Evolutionary conservation across 92 coral and sea anemone genomes (phyloP).

Genomic region (Micromussa lordhowensis): DNA sequence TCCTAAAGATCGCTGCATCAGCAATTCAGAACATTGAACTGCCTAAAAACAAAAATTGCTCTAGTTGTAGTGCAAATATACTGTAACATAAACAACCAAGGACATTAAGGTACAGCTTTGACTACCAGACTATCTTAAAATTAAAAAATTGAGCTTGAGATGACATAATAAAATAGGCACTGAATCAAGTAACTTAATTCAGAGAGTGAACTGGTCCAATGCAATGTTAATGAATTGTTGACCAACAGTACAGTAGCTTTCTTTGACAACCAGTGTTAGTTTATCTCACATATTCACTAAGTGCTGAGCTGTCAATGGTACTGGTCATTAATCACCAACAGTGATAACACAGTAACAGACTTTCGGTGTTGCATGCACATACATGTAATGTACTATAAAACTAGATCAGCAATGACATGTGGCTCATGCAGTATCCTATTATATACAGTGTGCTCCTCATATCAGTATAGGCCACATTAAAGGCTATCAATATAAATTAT

Average conservation of each 20-base stretch:
- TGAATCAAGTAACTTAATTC: too few species aligned
- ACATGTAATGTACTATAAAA: too few species aligned
- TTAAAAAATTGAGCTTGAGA: background rate
- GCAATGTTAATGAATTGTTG: background rate
- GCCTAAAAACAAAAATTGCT: slow-evolving; percentile 61
- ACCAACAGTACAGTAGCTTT: background rate
- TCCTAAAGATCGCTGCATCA: slow-evolving; percentile 86
- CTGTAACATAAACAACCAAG: too few species aligned
- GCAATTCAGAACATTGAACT: slow-evolving; percentile 87
- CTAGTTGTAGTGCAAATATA: too few species aligned
- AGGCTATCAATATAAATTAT: too few species aligned
- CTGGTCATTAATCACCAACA: background rate
- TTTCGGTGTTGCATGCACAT: too few species aligned
- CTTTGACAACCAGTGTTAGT: background rate
- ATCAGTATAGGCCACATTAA: background rate
- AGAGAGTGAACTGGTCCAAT: too few species aligned
- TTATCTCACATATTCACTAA: background rate
- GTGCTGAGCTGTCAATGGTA: background rate
- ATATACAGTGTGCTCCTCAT: background rate
- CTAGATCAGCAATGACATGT: too few species aligned
- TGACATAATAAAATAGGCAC: too few species aligned
- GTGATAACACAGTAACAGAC: too few species aligned
- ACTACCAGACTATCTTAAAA: too few species aligned
- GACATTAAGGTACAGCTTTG: too few species aligned
- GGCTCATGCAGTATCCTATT: background rate